Percentiles rank a stretch among this genome's conserved stretches.
phyloP scores from a whole-genome alignment of 2,113 vertebrate genomes.

The Lota lota region DNA sequence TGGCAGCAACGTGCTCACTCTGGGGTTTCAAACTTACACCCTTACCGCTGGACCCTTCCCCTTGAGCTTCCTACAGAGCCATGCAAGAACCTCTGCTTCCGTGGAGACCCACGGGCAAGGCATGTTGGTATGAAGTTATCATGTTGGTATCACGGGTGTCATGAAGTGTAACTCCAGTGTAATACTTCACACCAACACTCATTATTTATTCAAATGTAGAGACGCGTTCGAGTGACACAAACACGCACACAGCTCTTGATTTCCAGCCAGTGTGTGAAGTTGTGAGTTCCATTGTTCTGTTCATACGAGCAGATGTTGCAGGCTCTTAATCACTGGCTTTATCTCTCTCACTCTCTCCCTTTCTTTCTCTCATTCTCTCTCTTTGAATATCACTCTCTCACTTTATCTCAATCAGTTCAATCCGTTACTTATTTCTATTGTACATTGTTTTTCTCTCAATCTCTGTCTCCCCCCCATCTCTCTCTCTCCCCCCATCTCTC shows the following conservation, averaged over 20 bases:
- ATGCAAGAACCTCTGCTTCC: too few relatives aligned
- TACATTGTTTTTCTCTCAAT: too few relatives aligned
- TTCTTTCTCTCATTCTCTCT: neutral
- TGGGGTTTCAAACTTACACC: too few relatives aligned
- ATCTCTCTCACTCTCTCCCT: slow-evolving; percentile 26
- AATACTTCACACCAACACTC: too few relatives aligned
- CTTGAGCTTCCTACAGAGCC: too few relatives aligned
- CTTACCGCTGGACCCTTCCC: too few relatives aligned
- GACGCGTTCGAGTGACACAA: neutral
- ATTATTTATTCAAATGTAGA: neutral
- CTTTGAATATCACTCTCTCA: slow-evolving; percentile 14
- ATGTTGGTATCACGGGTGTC: too few relatives aligned
- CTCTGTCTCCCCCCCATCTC: neutral
- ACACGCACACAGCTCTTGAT: slow-evolving; percentile 39
- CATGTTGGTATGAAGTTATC: too few relatives aligned
- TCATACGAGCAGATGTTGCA: slow-evolving; percentile 79
- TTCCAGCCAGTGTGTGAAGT: slow-evolving; percentile 34
- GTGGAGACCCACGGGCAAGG: too few relatives aligned
- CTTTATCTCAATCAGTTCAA: neutral
- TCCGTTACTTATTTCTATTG: too few relatives aligned
- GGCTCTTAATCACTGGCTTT: slow-evolving; percentile 60
- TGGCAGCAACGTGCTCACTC: too few relatives aligned
- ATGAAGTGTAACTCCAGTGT: too few relatives aligned
- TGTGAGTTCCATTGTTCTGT: slow-evolving; percentile 73
- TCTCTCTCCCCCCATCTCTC: neutral